These are phyloP conservation scores for Volucella inanis DNA, from an alignment of 2,888 invertebrate genomes.

Conservation along the genomic window DNA sequence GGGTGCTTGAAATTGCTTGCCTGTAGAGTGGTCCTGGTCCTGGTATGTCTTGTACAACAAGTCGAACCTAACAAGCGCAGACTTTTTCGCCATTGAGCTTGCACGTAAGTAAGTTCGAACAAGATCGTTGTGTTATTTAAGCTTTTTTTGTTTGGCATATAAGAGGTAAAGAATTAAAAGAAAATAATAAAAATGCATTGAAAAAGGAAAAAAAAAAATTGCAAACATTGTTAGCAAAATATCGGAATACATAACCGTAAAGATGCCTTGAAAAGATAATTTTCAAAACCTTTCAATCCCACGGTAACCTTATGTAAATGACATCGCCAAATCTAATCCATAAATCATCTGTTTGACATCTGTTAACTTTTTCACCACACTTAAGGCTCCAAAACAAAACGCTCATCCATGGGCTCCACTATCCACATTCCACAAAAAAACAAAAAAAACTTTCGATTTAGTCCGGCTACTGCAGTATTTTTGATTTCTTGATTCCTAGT, in stretches of 20 bases:
- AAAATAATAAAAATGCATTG: neutral
- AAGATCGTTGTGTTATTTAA: no score
- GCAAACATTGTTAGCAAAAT: neutral
- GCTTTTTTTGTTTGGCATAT: no score
- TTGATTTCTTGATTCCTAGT: no score
- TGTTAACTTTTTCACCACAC: slow-evolving; percentile 39
- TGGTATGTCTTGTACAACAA: no score
- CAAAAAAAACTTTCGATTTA: neutral
- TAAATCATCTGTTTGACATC: slow-evolving; percentile 41
- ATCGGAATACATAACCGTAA: no score
- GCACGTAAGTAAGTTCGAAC: no score
- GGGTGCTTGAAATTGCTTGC: no score
- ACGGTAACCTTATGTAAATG: slow-evolving; percentile 7
- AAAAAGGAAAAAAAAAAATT: neutral
- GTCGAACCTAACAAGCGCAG: no score
- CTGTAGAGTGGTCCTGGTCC: no score
- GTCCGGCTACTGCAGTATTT: slow-evolving; percentile 4
- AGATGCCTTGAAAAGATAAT: neutral
- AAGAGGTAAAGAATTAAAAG: no score
- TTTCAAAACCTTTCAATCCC: neutral
- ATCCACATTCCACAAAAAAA: neutral
- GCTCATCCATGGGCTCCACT: slow-evolving; percentile 4
- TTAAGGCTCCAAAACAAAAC: neutral
- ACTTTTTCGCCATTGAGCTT: no score
- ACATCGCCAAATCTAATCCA: slow-evolving; percentile 1